Base-by-base conservation (phyloP, 2,113 vertebrate genomes). In the Craseonycteris thonglongyai region DNA sequence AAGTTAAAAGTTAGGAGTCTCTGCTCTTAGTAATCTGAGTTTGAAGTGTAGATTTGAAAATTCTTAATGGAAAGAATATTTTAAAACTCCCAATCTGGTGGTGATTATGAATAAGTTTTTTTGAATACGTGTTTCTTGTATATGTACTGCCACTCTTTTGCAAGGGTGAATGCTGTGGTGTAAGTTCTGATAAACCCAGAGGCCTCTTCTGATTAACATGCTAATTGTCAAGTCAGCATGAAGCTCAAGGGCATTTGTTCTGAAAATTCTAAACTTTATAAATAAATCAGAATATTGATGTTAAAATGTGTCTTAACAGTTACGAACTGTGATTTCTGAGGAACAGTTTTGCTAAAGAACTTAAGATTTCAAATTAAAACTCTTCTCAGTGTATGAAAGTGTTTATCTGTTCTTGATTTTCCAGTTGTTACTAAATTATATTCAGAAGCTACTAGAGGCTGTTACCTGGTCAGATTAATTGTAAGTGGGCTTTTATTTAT, bases 291-390 rank as follows among this genome's bases (percentile, higher is more conserved):
- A 91, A 71, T 75, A 47, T 45, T 45, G 30, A 76, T 76, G 74
- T 94, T 69, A 42, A 54, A 96, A 63, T 6, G 3, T 45, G 2
- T 40, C 35, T 51, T 61, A 51, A 56, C 22, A 19, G 9, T 75
- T 79, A 35, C 1, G 13, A 79, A 66, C 78, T 85, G 47, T 80
- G 40, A 68, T 7, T 68, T 92, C 56, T 69, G 47, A 86, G 72
- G 83, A 63, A 81, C 58, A 63, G 38, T 87, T 97, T 83, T 90
- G 45, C 61, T 83, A 83, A 87, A 96, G 56, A 93, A 84, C 9
- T 81, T 65, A 42, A 87, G 12, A 80, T 81, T 58, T 65, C 8
- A 69, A 82, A n/a, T 14, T 69, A 68, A 78, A 74, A 13, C 26
- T 65, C 0, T 66, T 38, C 12, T 78, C 76, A 24, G 11, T 89